phyloP scores from a whole-genome alignment of 2,888 invertebrate genomes.

The Plagiodera versicolora region DNA sequence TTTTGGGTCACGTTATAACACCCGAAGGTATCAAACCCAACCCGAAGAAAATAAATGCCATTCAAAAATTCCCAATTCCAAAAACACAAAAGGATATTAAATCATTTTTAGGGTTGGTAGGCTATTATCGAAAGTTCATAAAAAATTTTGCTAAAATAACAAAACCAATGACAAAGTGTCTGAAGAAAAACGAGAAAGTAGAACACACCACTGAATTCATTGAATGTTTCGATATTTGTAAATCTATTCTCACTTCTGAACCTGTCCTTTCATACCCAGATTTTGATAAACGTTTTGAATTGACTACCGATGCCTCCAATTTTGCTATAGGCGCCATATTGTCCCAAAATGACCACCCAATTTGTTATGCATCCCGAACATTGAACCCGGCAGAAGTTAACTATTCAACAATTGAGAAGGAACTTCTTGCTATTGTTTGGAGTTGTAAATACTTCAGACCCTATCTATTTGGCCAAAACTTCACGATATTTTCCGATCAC shows the following conservation, averaged over 20 bases:
- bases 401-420: slow-evolving; percentile 18
- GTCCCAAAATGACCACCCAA: slow-evolving; percentile 14
- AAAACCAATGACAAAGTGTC: slow-evolving; percentile 28
- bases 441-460: slow-evolving; percentile 17
- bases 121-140: slow-evolving; percentile 31
- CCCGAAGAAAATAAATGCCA: slow-evolving; percentile 27
- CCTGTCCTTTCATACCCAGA: slow-evolving; percentile 13
- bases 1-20: slow-evolving; percentile 26
- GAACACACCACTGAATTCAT: slow-evolving; percentile 10
- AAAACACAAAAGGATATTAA: slow-evolving; percentile 31
- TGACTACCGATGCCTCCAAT: slow-evolving; percentile 20
- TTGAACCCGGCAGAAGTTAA: slow-evolving; percentile 18
- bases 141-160: slow-evolving; percentile 31
- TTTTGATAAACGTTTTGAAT: slow-evolving; percentile 7
- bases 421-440: slow-evolving; percentile 16
- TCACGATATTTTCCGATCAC: slow-evolving; percentile 28
- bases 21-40: slow-evolving; percentile 29
- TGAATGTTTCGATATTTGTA: slow-evolving; percentile 10
- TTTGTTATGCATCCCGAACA: slow-evolving; percentile 17
- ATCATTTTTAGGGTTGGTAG: slow-evolving; percentile 28
- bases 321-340: slow-evolving; percentile 13
- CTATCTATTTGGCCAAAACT: slow-evolving; percentile 14
- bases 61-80: slow-evolving; percentile 28
- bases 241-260: slow-evolving; percentile 1
- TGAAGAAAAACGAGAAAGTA: slow-evolving; percentile 27